Conservation (phyloP, 2,888 invertebrate genomes). For the Phaedon cochleariae region DNA sequence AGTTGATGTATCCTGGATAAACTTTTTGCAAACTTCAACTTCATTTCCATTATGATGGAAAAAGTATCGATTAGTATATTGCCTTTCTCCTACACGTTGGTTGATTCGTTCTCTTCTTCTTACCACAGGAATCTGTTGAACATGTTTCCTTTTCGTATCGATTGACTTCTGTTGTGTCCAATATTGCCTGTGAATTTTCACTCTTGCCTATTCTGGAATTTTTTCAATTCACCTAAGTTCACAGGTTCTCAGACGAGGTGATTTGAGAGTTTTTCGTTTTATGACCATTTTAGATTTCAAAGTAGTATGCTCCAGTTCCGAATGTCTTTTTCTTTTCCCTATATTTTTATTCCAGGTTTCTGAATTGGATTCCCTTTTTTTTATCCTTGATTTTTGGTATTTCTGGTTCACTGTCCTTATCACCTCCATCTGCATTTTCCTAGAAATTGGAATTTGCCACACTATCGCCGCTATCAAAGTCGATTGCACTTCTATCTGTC, state of each 20-base stretch:
- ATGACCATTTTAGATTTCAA: constrained; percentile 3
- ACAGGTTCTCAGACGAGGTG: constrained; percentile 11
- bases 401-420: constrained; percentile 6
- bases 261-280: constrained; percentile 17
- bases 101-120: constrained; percentile 15
- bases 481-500: not conserved
- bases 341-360: constrained; percentile 23
- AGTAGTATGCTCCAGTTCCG: constrained; percentile 19
- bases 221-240: constrained; percentile 13
- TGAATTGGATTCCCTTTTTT: constrained; percentile 28
- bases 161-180: constrained; percentile 14
- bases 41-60: constrained; percentile 22
- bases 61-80: constrained; percentile 17
- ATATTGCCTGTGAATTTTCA: constrained; percentile 19
- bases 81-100: constrained; percentile 18
- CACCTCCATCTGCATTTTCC: constrained; percentile 10
- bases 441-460: constrained; percentile 22
- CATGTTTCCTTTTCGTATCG: constrained; percentile 17
- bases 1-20: constrained; percentile 22
- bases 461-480: constrained; percentile 28
- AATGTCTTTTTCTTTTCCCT: constrained; percentile 12
- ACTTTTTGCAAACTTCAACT: constrained; percentile 24
- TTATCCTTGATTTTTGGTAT: constrained; percentile 19
- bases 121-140: constrained; percentile 13
- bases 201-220: constrained; percentile 12